Percentiles rank a stretch among this genome's conserved stretches.
These are phyloP conservation scores for Dichetophora obliterata DNA, from an alignment of 2,888 invertebrate genomes.

Conservation along the genomic window DNA sequence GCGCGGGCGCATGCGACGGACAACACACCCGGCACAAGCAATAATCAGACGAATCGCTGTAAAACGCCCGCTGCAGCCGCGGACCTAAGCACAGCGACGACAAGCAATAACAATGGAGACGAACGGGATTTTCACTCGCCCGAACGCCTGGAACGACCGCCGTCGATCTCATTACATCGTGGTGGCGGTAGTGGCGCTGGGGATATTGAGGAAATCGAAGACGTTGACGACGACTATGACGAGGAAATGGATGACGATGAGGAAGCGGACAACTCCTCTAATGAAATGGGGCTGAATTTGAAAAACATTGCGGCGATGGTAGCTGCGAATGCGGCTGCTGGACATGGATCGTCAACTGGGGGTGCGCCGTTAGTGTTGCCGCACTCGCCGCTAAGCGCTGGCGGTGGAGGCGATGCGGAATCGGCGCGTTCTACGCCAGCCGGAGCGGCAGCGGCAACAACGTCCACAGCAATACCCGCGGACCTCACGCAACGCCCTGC, in stretches of 20 bases:
- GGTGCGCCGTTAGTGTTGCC: conserved; percentile 51
- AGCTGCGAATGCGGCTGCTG: conserved; percentile 57
- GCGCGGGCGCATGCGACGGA: conserved; percentile 47
- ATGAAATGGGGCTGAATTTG: conserved; percentile 77
- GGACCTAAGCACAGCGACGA: conserved; percentile 45
- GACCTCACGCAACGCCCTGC: conserved; percentile 61
- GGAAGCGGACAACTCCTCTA: conserved; percentile 74
- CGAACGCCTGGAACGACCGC: conserved; percentile 45
- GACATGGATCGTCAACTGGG: conserved; percentile 50
- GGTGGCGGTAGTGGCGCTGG: conserved; percentile 38
- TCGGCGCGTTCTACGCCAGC: conserved; percentile 65
- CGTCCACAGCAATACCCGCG: conserved; percentile 53
- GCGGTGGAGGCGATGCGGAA: conserved; percentile 53
- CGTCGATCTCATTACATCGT: conserved; percentile 26
- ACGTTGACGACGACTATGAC: conserved; percentile 62
- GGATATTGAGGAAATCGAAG: conserved; percentile 59
- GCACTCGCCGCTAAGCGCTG: conserved; percentile 46
- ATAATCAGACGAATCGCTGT: conserved; percentile 52
- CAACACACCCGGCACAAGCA: conserved; percentile 42
- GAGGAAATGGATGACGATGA: conserved; percentile 66
- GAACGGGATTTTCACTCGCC: conserved; percentile 35
- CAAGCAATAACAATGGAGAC: conserved; percentile 42
- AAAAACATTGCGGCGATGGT: conserved; percentile 73
- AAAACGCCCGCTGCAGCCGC: conserved; percentile 50
- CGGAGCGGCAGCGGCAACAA: conserved; percentile 46